Conservation (phyloP, 2,888 invertebrate species). For the Pandemis heparana region DNA sequence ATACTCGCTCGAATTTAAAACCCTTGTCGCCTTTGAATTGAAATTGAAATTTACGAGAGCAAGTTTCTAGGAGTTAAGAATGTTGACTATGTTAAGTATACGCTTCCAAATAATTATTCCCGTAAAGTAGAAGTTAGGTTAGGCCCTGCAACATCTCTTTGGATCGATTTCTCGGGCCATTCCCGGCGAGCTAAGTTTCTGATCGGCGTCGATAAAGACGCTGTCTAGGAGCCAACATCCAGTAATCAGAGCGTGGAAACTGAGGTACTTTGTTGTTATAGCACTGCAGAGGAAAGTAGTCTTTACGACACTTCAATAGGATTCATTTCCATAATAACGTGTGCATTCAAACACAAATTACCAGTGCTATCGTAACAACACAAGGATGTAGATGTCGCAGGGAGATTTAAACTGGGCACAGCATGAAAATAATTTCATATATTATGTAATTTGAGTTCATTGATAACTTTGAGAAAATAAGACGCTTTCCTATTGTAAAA, state of each 20-base stretch:
- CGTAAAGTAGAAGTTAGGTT: background rate
- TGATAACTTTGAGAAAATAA: background rate
- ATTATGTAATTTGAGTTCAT: background rate
- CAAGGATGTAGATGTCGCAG: conserved; percentile 60
- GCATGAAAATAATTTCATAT: conserved; percentile 19
- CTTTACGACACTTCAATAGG: conserved; percentile 57
- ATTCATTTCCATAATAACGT: conserved; percentile 51
- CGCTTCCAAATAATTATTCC: background rate
- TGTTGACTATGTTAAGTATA: background rate
- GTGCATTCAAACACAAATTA: conserved; percentile 48
- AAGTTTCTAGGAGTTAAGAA: background rate
- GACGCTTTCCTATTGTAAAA: background rate
- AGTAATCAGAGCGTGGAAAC: conserved; percentile 86
- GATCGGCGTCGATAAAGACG: conserved; percentile 82
- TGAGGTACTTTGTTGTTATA: conserved; percentile 76
- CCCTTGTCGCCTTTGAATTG: background rate
- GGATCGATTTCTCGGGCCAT: conserved; percentile 58
- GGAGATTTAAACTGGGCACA: conserved; percentile 45
- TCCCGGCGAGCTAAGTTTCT: conserved; percentile 67
- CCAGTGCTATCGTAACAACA: conserved; percentile 56
- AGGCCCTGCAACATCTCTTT: conserved; percentile 2
- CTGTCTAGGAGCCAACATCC: conserved; percentile 84
- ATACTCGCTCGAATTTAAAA: background rate
- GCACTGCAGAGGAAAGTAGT: conserved; percentile 59
- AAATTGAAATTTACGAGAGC: background rate